Base-by-base conservation (phyloP, 1,140 invertebrate genomes). In the Drosophila jambulina region DNA sequence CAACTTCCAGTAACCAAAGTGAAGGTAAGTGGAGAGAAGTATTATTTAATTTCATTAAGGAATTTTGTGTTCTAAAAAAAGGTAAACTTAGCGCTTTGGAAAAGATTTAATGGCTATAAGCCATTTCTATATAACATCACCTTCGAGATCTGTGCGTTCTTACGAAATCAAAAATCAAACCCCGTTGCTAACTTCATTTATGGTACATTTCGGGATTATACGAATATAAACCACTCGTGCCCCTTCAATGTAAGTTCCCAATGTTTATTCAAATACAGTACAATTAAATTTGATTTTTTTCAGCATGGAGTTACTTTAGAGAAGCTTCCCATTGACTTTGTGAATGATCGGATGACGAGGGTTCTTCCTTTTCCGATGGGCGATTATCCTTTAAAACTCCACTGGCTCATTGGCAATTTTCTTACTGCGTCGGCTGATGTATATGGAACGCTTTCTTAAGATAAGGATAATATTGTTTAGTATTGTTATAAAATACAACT, bases 341-440 rank as follows among this genome's bases (percentile, higher is more conserved):
- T 63, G 1, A 42, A 43, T n/a, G 2, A 56, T 29, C 25, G 27
- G 19, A 2, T 64, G n/a, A 34, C 51, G 3, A 19, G 4, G 2
- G 62, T 57, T 19, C 40, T 64, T 19, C 29, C 62, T 6, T 57
- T 45, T 45, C 62, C 61, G 5, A 38, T 43, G 1, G 38, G 61
- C 8, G 23, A 64, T 9, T 64, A 64, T 12, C 38, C 32, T 4
- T 0, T 58, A 2, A 36, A 40, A n/a, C 4, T 32, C 1, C 15
- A 40, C 4, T 63, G 36, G 61, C 27, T 64, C 5, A 19, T 23
- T 58, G 19, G 15, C 2, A 23, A 64, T 21, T 15, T 27, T 42
- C 2, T 15, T 9, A 29, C 36, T 19, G 32, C 48, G 2, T 38
- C 36, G 1, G 60, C 32, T 8, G 48, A 62, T 1, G 6, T 38